Base-by-base conservation (phyloP, 2,113 vertebrate species). In the Cyanoderma ruficeps region DNA sequence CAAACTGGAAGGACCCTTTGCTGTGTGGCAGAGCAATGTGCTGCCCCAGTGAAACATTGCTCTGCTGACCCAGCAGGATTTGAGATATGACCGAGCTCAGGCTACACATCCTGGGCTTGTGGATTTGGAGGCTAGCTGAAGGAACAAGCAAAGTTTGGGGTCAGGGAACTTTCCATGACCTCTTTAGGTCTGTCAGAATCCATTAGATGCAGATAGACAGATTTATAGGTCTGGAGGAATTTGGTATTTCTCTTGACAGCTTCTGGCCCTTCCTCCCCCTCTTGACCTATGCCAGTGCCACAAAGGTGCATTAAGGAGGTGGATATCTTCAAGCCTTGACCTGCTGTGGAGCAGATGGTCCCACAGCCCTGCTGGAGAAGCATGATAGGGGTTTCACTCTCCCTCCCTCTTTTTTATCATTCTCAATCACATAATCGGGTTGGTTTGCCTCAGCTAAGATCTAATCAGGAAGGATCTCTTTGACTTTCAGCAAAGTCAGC, bases 401-500 rank as follows among this genome's bases (percentile, higher is more conserved):
- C 56, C 15, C 9, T 57, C 24, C 65, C 79, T 93, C 81, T 41
- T 88, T 93, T 93, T 87, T 83, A 57, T 77, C 57, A 2, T 87
- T 75, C 71, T 95, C 79, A 49, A 56, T 65, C 95, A 84, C 55
- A 61, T 86, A 80, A 87, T 90, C 5, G 6, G 71, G 28, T 63
- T 93, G 50, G 57, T 96, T 97, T 93, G 47, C 70, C 53, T 97
- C 82, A 95, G 82, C 76, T 53, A n/a, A 93, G 90, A 96, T 97
- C 61, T 97, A 91, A 97, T 97, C 94, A 92, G 86, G 63, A 92
- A 77, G 75, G 88, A 95, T 96, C 72, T 88, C 25, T 93, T 59
- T 97, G 97, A 96, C 93, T 97, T 97, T 94, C 50, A 95, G 89
- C 87, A 96, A 97, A 97, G 93, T 96, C 93, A 96, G 35, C 55